These are phyloP conservation scores for Hybognathus amarus DNA, from an alignment of 2,797 vertebrate genomes.

Conservation along the genomic window DNA sequence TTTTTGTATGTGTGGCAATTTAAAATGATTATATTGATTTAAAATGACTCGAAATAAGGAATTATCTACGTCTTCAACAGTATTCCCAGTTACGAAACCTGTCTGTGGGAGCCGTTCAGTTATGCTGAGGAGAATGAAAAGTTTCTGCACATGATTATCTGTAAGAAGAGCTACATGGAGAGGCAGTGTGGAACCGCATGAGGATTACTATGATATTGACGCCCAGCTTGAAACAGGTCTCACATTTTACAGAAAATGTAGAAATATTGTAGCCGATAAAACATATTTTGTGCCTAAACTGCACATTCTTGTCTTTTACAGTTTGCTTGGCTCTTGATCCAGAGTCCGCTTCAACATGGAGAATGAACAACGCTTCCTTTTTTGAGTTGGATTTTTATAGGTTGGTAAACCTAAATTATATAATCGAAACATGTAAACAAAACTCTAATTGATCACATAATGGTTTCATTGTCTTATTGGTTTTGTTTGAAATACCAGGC, in stretches of 20 bases:
- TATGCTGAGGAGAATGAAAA: conserved; percentile 80
- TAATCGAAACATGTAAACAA: neutral
- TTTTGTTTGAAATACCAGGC: conserved; percentile 72
- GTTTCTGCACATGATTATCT: conserved; percentile 81
- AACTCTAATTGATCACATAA: neutral
- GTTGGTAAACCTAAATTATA: conserved; percentile 54
- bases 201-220: conserved; percentile 82
- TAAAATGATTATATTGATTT: neutral
- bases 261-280: neutral
- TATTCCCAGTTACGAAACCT: conserved; percentile 81
- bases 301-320: conserved; percentile 49
- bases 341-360: conserved; percentile 65
- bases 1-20: neutral
- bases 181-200: conserved; percentile 74
- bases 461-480: neutral
- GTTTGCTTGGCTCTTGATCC: conserved; percentile 72
- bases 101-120: conserved; percentile 84
- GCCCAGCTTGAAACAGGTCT: conserved; percentile 86
- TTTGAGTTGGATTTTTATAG: conserved; percentile 79
- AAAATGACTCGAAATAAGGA: neutral
- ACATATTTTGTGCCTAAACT: neutral
- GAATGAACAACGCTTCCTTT: conserved; percentile 72
- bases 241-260: neutral
- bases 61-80: conserved; percentile 66
- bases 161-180: conserved; percentile 87